phyloP scores from a whole-genome alignment of 2,113 vertebrate species.

The Osmerus mordax region DNA sequence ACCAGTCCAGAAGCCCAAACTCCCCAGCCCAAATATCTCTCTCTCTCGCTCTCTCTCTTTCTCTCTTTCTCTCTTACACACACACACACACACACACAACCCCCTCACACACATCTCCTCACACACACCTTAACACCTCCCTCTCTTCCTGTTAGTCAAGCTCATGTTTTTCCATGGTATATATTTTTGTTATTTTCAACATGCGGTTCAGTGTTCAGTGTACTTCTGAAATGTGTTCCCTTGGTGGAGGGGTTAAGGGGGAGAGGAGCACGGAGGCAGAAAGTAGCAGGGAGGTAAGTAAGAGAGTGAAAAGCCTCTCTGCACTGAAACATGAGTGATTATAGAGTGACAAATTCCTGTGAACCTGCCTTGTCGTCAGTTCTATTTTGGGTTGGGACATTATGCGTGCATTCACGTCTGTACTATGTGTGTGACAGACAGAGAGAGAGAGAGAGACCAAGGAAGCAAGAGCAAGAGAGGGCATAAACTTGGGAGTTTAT shows the following conservation, averaged over 20 bases:
- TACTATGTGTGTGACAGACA: no score
- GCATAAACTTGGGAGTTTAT: not conserved
- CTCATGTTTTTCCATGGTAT: no score
- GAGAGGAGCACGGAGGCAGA: not conserved
- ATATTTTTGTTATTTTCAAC: no score
- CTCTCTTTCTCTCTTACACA: no score
- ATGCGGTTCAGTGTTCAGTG: no score
- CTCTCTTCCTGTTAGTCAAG: no score
- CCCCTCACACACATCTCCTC: no score
- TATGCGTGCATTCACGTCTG: not conserved
- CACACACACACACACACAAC: no score
- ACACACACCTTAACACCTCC: no score
- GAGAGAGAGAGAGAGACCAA: no score
- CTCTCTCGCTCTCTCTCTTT: slow-evolving; percentile 1
- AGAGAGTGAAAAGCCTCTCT: slow-evolving; percentile 6
- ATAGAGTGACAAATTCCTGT: slow-evolving; percentile 52
- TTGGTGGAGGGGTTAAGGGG: not conserved
- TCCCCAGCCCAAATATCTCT: slow-evolving; percentile 61
- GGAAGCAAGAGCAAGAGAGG: no score
- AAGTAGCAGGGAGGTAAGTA: not conserved
- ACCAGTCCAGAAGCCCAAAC: not conserved
- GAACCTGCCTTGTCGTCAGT: slow-evolving; percentile 1
- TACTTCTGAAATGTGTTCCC: not conserved
- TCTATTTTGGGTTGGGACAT: not conserved
- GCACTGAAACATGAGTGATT: slow-evolving; percentile 36